Conservation (phyloP, 2,113 vertebrate species). For the Sinocyclocheilus anshuiensis region DNA sequence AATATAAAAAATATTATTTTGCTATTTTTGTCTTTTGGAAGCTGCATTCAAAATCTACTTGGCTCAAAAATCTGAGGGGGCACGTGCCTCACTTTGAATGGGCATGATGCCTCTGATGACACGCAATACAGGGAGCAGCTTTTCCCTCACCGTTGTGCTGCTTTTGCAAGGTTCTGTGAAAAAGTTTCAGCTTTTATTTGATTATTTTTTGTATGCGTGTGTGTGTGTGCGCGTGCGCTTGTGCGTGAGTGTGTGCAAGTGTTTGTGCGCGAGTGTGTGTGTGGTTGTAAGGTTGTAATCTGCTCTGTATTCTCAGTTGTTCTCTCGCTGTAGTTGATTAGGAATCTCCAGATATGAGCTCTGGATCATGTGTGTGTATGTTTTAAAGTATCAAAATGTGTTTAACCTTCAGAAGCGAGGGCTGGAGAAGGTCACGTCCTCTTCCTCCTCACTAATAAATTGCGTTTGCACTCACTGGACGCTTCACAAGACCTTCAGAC, state of each 20-base stretch:
- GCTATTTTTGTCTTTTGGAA: too few species aligned
- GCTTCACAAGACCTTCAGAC: conserved; percentile 3
- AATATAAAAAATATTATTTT: too few species aligned
- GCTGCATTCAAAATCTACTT: too few species aligned
- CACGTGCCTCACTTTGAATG: too few species aligned
- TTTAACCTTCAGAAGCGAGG: conserved; percentile 57
- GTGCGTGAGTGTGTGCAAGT: background rate
- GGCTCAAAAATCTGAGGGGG: too few species aligned
- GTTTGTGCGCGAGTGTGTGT: background rate
- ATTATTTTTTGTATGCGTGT: background rate
- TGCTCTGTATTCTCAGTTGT: background rate
- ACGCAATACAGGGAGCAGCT: too few species aligned
- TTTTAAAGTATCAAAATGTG: conserved; percentile 47
- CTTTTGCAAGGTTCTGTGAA: too few species aligned
- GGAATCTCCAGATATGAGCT: background rate
- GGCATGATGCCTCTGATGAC: too few species aligned
- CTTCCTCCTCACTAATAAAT: conserved; percentile 45
- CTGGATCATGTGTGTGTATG: conserved; percentile 10
- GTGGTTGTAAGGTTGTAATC: background rate
- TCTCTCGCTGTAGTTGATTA: background rate
- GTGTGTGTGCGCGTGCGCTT: background rate
- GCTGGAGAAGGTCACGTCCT: background rate
- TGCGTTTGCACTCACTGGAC: conserved; percentile 50
- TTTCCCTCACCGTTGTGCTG: too few species aligned
- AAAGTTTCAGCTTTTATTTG: too few species aligned